Evolutionary conservation across 2,113 vertebrate genomes (phyloP), one percentile per base, ranked within the genome.

Genomic region (Mormyrus iriodes): DNA sequence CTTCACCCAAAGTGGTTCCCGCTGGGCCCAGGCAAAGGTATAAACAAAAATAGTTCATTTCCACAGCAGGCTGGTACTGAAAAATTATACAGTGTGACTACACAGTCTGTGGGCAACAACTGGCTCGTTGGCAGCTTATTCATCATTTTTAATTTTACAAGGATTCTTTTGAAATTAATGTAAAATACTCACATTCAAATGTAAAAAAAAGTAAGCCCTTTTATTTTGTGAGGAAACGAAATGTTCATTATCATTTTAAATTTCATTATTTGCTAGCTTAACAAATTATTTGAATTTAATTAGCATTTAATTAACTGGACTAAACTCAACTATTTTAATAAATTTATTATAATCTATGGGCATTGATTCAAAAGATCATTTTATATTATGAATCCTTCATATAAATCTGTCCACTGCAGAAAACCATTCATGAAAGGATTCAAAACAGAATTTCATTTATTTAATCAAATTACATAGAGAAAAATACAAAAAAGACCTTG

Each of bases 231-330:
- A n/a, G 21, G 8, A 24, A 84, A 84, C 8, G 24, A 79, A 79
- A 79, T 42, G 73, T 42, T 79, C 73, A 79, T 79, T 35, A 19
- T 79, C 21, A 48, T 84, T 84, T 84, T 48, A 24, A n/a, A 44
- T 24, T 76, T 19, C 48, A 24, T 84, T 46, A 84, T 84, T 84
- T 44, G 82, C 9, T n/a, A 84, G 24, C 39, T 48, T 24, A 44
- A 46, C 42, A 83, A 83, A 46, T 84, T 84, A 84, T 44, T 84
- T 46, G 5, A 84, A 84, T 84, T 84, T n/a, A 84, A 82, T 42
- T 82, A 82, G 0, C 17, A 82, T 42, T 84, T 46, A n/a, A 24
- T 48, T 48, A 84, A 48, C 19, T 48, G 39, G 44, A 79, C 73
- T 79, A 48, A 84, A 84, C 44, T 24, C 21, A 44, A 84, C 82